These are phyloP conservation scores for Dione vanillae DNA, from an alignment of 2,888 invertebrate genomes.

Conservation along the genomic window DNA sequence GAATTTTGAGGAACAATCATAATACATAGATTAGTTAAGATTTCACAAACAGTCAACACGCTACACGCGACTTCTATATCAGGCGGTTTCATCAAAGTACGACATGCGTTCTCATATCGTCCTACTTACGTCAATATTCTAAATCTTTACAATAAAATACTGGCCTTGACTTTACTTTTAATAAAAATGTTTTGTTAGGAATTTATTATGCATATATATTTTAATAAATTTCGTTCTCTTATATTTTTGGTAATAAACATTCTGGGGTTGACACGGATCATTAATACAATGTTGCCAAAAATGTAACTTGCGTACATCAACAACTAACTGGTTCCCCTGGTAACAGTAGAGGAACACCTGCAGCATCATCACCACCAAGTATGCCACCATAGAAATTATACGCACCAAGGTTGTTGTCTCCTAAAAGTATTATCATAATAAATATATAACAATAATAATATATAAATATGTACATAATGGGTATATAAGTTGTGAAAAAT, in stretches of 20 bases:
- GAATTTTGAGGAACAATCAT: too few relatives aligned
- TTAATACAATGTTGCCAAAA: too few relatives aligned
- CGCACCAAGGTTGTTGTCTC: slow-evolving; percentile 59
- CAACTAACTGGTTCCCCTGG: slow-evolving; percentile 70
- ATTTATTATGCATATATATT: too few relatives aligned
- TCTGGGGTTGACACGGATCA: too few relatives aligned
- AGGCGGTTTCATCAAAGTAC: slow-evolving; percentile 13
- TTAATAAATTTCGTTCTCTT: too few relatives aligned
- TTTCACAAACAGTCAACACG: background rate
- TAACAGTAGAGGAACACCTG: slow-evolving; percentile 78
- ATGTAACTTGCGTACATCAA: slow-evolving; percentile 30
- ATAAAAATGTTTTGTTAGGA: too few relatives aligned
- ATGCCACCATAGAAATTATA: slow-evolving; percentile 62
- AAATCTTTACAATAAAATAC: background rate
- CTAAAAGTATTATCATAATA: slow-evolving; percentile 33
- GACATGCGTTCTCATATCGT: slow-evolving; percentile 1
- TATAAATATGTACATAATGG: too few relatives aligned
- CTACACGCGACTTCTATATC: background rate
- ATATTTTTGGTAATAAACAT: too few relatives aligned
- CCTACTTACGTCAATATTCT: background rate
- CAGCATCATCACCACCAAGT: slow-evolving; percentile 64
- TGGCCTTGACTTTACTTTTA: background rate
- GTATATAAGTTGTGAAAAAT: too few relatives aligned
- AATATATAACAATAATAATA: too few relatives aligned
- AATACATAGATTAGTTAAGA: background rate